A percentile compares a stretch with the other conserved stretches of the same genome.
Evolutionary conservation across 2,113 vertebrate genomes (phyloP).

Genomic region (Antechinus stuartii): DNA sequence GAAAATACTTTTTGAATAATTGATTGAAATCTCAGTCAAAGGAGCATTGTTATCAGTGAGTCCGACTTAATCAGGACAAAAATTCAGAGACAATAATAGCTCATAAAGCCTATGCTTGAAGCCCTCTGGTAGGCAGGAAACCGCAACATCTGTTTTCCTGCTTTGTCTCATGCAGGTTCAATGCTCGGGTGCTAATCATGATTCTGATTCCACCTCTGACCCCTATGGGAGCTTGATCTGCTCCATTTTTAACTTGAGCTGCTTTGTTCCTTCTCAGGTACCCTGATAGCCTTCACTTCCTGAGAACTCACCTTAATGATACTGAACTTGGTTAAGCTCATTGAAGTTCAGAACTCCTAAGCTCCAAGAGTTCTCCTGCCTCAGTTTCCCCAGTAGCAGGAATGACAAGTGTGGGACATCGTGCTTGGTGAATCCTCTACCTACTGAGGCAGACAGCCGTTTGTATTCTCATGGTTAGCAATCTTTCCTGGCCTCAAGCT

Average conservation of each 20-base stretch:
- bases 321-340: not conserved
- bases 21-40: not conserved
- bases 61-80: not conserved
- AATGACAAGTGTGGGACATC: not conserved
- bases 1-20: not conserved
- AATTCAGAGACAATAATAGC: too few relatives aligned
- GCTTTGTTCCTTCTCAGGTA: not conserved
- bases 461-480: not conserved
- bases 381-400: not conserved
- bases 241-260: not conserved
- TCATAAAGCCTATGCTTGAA: not conserved
- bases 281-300: not conserved
- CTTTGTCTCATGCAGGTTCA: not conserved
- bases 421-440: not conserved
- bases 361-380: not conserved
- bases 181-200: not conserved
- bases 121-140: not conserved
- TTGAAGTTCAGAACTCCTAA: not conserved
- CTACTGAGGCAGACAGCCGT: not conserved
- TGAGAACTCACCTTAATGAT: not conserved
- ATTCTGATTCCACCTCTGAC: not conserved
- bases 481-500: not conserved
- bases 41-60: not conserved
- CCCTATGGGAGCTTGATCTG: not conserved
- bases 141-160: accelerated